Percentiles rank a stretch among this genome's conserved stretches.
These are phyloP conservation scores for Pardosa pseudoannulata DNA, from an alignment of 2,888 invertebrate species.

Conservation along the genomic window DNA sequence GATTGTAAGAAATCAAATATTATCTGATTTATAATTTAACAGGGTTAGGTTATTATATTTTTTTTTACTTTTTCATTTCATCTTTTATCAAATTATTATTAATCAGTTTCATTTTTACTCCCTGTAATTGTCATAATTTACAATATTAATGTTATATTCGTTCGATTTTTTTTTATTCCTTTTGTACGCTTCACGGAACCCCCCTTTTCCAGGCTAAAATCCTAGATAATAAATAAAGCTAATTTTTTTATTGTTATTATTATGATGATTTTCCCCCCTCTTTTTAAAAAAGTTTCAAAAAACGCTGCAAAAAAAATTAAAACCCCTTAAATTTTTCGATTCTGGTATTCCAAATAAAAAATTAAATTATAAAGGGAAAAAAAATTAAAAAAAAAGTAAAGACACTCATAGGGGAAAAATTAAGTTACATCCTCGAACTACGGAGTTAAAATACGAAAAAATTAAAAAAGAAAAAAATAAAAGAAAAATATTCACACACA, in stretches of 20 bases:
- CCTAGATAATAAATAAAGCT: slow-evolving; percentile 63
- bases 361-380: slow-evolving; percentile 61
- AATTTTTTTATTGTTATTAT: slow-evolving; percentile 54
- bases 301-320: slow-evolving; percentile 22
- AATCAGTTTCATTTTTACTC: slow-evolving; percentile 70
- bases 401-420: slow-evolving; percentile 62
- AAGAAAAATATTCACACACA: slow-evolving; percentile 33
- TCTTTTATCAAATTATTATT: slow-evolving; percentile 62
- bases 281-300: slow-evolving; percentile 47
- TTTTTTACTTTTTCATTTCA: slow-evolving; percentile 41
- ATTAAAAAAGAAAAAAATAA: slow-evolving; percentile 45
- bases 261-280: background rate
- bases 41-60: slow-evolving; percentile 20
- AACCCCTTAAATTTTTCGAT: slow-evolving; percentile 68
- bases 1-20: slow-evolving; percentile 56
- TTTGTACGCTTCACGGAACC: no score
- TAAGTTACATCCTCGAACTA: slow-evolving; percentile 70
- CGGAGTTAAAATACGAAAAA: slow-evolving; percentile 66
- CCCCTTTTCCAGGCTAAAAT: background rate
- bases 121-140: slow-evolving; percentile 67
- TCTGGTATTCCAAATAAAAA: slow-evolving; percentile 53
- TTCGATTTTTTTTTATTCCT: slow-evolving; percentile 23
- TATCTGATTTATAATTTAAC: slow-evolving; percentile 63
- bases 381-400: slow-evolving; percentile 36
- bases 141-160: background rate